A percentile compares a stretch with the other conserved stretches of the same genome.
These are phyloP conservation scores for Plutomurus gul DNA, from an alignment of 1,140 invertebrate genomes.

Conservation along the genomic window DNA sequence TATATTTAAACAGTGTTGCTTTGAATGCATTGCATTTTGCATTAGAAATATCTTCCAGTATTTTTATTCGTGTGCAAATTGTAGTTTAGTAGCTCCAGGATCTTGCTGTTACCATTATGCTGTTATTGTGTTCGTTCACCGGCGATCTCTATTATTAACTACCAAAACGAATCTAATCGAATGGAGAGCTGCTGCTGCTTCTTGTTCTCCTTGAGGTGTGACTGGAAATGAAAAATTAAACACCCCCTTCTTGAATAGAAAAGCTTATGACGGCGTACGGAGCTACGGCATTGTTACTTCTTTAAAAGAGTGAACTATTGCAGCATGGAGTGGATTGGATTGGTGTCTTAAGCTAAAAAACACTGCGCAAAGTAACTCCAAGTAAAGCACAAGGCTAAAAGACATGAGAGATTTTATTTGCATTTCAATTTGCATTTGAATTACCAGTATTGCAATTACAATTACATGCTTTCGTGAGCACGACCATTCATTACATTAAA, in stretches of 20 bases:
- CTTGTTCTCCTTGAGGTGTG: slow-evolving; percentile 27
- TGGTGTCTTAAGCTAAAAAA: too few relatives aligned
- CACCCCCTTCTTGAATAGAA: not conserved
- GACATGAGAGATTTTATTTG: slow-evolving; percentile 4
- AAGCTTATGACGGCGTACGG: not conserved
- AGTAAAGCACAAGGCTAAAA: not conserved
- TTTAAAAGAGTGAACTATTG: not conserved
- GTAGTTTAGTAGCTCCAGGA: not conserved
- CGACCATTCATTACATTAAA: slow-evolving; percentile 6
- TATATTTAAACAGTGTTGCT: not conserved
- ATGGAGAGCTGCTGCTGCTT: not conserved
- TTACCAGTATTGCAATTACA: slow-evolving; percentile 15
- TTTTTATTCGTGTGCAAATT: not conserved
- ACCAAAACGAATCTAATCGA: not conserved
- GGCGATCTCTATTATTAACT: slow-evolving; percentile 3
- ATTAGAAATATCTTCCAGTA: not conserved
- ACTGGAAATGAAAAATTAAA: not conserved
- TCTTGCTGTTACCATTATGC: too few relatives aligned
- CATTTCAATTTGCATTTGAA: slow-evolving; percentile 6
- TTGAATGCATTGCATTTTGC: not conserved
- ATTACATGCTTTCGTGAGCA: slow-evolving; percentile 23
- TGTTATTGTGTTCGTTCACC: not conserved
- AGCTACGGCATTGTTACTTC: not conserved
- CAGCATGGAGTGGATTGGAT: too few relatives aligned
- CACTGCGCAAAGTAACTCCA: too few relatives aligned